Percentiles rank a stretch among this genome's conserved stretches.
Conservation (phyloP, 2,113 vertebrate species). For the Cololabis saira region DNA sequence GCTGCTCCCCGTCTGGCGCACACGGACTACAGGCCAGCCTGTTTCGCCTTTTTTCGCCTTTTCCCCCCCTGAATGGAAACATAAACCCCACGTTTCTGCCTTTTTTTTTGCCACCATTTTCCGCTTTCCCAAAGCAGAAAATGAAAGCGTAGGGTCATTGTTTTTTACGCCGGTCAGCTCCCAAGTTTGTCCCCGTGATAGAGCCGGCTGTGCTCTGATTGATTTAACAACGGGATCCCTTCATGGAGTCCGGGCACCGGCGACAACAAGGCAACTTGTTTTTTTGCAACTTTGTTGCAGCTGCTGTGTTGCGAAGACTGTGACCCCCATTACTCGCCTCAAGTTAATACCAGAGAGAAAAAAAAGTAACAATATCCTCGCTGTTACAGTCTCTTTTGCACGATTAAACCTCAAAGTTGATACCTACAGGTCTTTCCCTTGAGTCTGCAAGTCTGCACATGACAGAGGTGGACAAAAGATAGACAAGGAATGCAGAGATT, state of each 20-base stretch:
- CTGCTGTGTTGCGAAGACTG: constrained; percentile 4
- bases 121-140: constrained; percentile 11
- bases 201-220: constrained; percentile 28
- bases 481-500: background rate
- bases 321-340: constrained; percentile 2
- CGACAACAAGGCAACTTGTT: constrained; percentile 58
- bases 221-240: constrained; percentile 55
- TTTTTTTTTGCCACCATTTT: background rate
- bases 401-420: constrained; percentile 44
- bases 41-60: constrained; percentile 17
- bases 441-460: constrained; percentile 29
- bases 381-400: constrained; percentile 1
- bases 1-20: constrained; percentile 64
- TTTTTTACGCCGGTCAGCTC: constrained; percentile 19
- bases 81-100: constrained; percentile 47
- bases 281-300: constrained; percentile 66
- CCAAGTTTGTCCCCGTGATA: constrained; percentile 55
- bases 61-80: constrained; percentile 58
- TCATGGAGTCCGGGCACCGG: constrained; percentile 35
- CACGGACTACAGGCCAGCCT: constrained; percentile 70
- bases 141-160: constrained; percentile 13
- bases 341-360: constrained; percentile 24
- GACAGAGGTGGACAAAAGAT: constrained; percentile 42
- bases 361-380: background rate
- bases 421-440: constrained; percentile 8